Conservation (phyloP, 2,888 invertebrate species). For the Lobophora halterata region DNA sequence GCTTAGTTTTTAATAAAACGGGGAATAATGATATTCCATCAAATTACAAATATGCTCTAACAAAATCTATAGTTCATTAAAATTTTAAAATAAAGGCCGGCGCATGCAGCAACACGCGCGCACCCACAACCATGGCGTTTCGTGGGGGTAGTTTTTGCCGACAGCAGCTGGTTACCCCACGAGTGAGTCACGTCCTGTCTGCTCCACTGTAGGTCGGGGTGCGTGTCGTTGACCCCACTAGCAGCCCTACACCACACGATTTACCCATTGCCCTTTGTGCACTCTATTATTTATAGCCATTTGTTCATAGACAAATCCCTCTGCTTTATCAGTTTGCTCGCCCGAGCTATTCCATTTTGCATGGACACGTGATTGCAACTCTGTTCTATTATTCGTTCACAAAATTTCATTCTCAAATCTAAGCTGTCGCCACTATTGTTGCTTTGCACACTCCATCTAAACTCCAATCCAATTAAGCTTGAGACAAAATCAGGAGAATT, state of each 20-base stretch:
- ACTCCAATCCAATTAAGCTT: too few relatives aligned
- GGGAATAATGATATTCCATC: constrained; percentile 15
- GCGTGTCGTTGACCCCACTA: constrained; percentile 77
- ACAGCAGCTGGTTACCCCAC: constrained; percentile 77
- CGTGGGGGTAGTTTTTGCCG: constrained; percentile 72
- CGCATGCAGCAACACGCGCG: constrained; percentile 44
- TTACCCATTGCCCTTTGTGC: constrained; percentile 72
- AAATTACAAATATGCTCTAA: constrained; percentile 15
- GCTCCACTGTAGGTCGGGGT: constrained; percentile 73
- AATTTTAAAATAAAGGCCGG: constrained; percentile 27
- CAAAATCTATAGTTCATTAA: constrained; percentile 31
- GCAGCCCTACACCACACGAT: constrained; percentile 71
- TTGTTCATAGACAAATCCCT: constrained; percentile 54
- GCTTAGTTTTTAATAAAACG: constrained; percentile 8
- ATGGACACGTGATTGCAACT: constrained; percentile 44
- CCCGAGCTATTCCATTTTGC: constrained; percentile 51
- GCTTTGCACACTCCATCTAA: constrained; percentile 1
- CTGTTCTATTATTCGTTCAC: constrained; percentile 7
- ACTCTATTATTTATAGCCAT: constrained; percentile 67
- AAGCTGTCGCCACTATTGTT: constrained; percentile 1
- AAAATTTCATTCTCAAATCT: constrained; percentile 1
- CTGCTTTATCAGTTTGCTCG: constrained; percentile 52
- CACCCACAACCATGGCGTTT: constrained; percentile 38
- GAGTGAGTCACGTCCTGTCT: constrained; percentile 77
- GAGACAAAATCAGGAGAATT: neutral